Percentiles rank a stretch among this genome's conserved stretches.
phyloP scores from a whole-genome alignment of 2,888 invertebrate species.

The Notodonta ziczac region DNA sequence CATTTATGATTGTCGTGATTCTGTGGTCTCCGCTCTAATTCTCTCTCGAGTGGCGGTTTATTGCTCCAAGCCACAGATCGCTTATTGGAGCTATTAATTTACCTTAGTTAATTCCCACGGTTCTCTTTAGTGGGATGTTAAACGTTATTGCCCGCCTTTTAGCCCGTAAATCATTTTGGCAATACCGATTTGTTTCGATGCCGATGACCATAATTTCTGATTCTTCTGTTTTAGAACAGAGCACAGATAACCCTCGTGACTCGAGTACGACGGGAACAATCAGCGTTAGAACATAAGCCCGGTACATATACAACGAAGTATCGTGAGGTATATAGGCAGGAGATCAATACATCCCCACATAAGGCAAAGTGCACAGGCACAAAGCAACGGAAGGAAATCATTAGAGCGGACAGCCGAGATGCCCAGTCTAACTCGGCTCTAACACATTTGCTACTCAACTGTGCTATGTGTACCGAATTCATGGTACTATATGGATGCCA shows the following conservation, averaged over 20 bases:
- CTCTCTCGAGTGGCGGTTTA: neutral
- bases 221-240: too few species aligned
- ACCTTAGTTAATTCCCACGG: constrained; percentile 13
- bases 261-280: too few species aligned
- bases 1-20: too few species aligned
- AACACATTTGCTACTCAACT: neutral
- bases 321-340: too few species aligned
- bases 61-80: neutral
- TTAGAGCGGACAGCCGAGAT: neutral
- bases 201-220: neutral
- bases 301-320: too few species aligned
- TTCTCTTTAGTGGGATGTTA: constrained; percentile 23
- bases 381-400: constrained; percentile 2
- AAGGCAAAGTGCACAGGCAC: neutral
- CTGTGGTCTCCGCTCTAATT: neutral
- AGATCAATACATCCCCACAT: too few species aligned
- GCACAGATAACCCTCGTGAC: too few species aligned
- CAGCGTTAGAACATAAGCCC: too few species aligned
- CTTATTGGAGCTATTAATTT: neutral
- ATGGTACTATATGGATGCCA: too few species aligned
- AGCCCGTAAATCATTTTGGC: neutral
- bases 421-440: neutral
- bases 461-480: too few species aligned
- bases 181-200: neutral
- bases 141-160: constrained; percentile 3